Evolutionary conservation across 2,797 vertebrate genomes (phyloP).

Genomic region (Meriones psammophilus): DNA sequence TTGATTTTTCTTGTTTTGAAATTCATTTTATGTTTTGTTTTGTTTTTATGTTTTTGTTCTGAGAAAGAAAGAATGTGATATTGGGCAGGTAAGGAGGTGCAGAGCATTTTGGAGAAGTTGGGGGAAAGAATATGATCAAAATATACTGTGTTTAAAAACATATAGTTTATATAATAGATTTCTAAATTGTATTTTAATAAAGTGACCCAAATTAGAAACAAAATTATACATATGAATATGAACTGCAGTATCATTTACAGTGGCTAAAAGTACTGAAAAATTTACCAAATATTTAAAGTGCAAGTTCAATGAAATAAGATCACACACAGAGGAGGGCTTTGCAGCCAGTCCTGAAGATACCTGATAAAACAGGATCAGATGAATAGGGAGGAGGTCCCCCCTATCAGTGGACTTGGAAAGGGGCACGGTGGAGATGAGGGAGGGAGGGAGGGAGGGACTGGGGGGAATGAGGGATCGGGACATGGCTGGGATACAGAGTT

Average conservation of each 20-base stretch:
- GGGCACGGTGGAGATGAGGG: too few species aligned
- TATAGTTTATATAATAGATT: slow-evolving; percentile 3
- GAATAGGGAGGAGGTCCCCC: too few species aligned
- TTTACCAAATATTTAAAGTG: not conserved
- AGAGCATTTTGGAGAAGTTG: not conserved
- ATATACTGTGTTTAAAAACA: not conserved
- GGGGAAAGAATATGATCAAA: not conserved
- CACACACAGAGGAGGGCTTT: too few species aligned
- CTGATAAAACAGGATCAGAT: too few species aligned
- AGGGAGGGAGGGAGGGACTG: too few species aligned
- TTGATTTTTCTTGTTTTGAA: not conserved
- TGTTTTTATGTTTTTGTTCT: not conserved
- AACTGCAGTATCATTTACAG: not conserved
- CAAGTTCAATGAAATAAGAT: not conserved
- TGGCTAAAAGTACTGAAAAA: not conserved
- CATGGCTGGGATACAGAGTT: too few species aligned
- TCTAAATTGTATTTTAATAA: slow-evolving; percentile 32
- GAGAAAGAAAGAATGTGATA: not conserved
- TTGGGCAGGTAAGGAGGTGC: not conserved
- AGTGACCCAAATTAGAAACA: slow-evolving; percentile 27
- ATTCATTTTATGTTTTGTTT: not conserved
- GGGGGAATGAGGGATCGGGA: too few species aligned
- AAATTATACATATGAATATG: not conserved
- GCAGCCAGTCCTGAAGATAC: too few species aligned
- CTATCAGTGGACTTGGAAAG: too few species aligned